phyloP scores from a whole-genome alignment of 2,113 vertebrate genomes.

The Antechinus flavipes region DNA sequence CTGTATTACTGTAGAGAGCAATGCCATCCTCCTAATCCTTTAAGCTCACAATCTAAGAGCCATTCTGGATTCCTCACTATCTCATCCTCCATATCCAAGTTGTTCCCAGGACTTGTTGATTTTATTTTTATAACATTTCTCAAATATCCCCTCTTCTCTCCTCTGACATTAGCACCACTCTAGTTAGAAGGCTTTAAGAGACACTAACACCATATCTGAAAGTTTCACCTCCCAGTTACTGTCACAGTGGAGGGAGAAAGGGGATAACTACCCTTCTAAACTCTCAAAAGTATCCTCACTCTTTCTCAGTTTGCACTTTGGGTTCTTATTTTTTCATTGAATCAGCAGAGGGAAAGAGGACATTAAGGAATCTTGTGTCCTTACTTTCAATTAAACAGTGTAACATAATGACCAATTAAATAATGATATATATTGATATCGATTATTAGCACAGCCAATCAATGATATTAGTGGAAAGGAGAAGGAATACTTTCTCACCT shows the following conservation, averaged over 20 bases:
- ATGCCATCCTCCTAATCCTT: no score
- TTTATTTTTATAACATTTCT: background rate
- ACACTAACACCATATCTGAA: background rate
- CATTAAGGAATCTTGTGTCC: background rate
- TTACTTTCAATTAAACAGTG: background rate
- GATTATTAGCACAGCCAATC: background rate
- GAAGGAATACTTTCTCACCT: background rate
- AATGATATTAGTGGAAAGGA: background rate
- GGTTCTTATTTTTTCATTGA: background rate
- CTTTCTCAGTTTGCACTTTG: background rate
- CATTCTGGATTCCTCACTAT: no score
- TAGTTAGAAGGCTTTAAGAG: background rate
- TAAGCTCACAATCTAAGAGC: no score
- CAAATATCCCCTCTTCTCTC: background rate
- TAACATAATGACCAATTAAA: background rate
- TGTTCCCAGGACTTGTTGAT: no score
- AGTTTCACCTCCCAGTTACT: background rate
- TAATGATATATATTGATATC: background rate
- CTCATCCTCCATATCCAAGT: no score
- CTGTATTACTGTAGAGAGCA: no score
- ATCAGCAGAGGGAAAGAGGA: background rate
- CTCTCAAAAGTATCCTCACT: background rate
- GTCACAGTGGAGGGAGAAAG: background rate
- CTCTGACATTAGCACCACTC: background rate
- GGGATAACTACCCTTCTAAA: background rate